Evolutionary conservation across 2,113 vertebrate genomes (phyloP).

Genomic region (Pleuronectes platessa): DNA sequence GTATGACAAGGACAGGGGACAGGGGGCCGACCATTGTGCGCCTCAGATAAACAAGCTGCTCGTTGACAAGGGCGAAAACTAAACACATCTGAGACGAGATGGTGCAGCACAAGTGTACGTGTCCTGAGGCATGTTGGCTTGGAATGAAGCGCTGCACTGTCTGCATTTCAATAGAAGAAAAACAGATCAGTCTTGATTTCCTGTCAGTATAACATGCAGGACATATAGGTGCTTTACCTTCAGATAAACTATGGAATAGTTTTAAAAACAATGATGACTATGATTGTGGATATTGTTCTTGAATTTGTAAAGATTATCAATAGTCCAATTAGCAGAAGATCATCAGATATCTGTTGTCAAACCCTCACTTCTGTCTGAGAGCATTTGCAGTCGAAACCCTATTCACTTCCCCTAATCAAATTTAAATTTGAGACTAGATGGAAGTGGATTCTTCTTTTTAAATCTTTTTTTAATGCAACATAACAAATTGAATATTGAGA

Average conservation of each 20-base stretch:
- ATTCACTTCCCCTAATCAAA: too few species aligned
- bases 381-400: too few species aligned
- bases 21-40: slow-evolving; percentile 68
- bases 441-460: too few species aligned
- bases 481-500: too few species aligned
- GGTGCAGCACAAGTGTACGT: slow-evolving; percentile 76
- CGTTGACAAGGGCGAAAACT: slow-evolving; percentile 65
- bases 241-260: slow-evolving; percentile 20
- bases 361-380: too few species aligned
- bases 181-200: background rate
- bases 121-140: slow-evolving; percentile 71
- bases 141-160: slow-evolving; percentile 46
- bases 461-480: too few species aligned
- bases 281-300: too few species aligned
- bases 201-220: background rate
- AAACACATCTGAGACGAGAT: slow-evolving; percentile 67
- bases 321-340: too few species aligned
- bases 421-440: too few species aligned
- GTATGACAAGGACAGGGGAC: slow-evolving; percentile 60
- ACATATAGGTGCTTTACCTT: slow-evolving; percentile 12
- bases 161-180: slow-evolving; percentile 27
- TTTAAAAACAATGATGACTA: background rate
- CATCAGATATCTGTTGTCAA: too few species aligned
- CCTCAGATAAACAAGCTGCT: slow-evolving; percentile 81
- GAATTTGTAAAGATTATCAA: too few species aligned